These are phyloP conservation scores for Sebastes alutus DNA, from an alignment of 2,797 vertebrate genomes.

Conservation along the genomic window DNA sequence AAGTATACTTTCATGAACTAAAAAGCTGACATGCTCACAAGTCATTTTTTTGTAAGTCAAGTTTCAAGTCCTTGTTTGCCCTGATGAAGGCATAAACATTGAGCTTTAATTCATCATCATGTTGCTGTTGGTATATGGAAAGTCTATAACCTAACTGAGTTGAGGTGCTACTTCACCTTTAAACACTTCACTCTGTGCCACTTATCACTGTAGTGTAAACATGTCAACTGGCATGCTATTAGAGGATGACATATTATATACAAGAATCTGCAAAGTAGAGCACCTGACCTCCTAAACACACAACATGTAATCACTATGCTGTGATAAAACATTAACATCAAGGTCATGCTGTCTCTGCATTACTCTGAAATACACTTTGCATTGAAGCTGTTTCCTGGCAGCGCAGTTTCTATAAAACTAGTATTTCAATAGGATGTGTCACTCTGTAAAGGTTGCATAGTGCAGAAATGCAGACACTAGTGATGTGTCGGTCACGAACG, in stretches of 20 bases:
- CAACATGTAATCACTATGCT: neutral
- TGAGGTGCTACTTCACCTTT: neutral
- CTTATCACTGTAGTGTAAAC: neutral
- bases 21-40: too few relatives aligned
- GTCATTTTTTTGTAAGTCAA: too few relatives aligned
- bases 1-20: too few relatives aligned
- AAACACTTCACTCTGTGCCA: neutral
- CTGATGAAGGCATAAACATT: conserved; percentile 26
- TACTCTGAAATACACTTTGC: neutral
- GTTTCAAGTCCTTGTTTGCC: neutral
- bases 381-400: neutral
- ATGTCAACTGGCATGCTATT: neutral
- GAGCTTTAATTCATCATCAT: neutral
- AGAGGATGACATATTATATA: neutral
- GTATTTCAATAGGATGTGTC: neutral
- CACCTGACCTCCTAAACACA: neutral
- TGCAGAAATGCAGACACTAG: neutral
- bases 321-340: neutral
- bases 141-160: neutral
- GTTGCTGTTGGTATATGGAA: conserved; percentile 1
- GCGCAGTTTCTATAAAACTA: neutral
- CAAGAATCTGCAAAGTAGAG: neutral
- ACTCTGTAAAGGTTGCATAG: neutral
- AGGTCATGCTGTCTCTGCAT: neutral
- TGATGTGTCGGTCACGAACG: too few relatives aligned